These are phyloP conservation scores for Ardeotis arabs DNA, from an alignment of 2,113 vertebrate genomes.

Conservation along the genomic window DNA sequence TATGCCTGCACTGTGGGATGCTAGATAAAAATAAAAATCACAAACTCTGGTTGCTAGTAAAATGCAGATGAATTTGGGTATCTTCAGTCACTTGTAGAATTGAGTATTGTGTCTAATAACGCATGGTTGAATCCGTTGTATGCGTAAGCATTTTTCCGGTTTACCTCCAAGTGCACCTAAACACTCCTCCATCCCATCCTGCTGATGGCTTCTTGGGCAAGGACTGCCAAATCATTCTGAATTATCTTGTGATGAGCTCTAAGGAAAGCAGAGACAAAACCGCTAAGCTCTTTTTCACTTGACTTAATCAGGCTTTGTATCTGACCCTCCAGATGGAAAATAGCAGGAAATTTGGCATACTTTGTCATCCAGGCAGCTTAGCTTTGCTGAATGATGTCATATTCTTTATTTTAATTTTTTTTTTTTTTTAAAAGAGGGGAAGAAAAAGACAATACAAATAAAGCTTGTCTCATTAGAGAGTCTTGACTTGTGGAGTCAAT, in stretches of 20 bases:
- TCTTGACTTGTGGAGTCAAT: not conserved
- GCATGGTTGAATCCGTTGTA: not conserved
- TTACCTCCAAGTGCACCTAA: not conserved
- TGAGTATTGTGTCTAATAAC: not conserved
- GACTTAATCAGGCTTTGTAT: not conserved
- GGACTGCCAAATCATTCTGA: not conserved
- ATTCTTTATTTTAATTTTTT: not conserved
- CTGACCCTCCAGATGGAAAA: not conserved
- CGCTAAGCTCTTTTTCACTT: not conserved
- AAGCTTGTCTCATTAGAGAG: not conserved
- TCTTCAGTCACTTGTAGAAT: not conserved
- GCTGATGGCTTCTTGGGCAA: not conserved
- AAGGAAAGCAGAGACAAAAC: not conserved
- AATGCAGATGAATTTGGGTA: not conserved
- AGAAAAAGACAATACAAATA: not conserved
- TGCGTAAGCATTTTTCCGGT: not conserved
- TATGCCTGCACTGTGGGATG: not conserved
- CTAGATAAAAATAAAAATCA: not conserved
- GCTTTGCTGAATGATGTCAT: not conserved
- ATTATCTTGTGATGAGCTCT: not conserved
- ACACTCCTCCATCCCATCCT: not conserved
- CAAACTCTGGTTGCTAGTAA: not conserved
- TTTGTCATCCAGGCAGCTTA: not conserved
- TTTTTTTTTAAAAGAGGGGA: no score
- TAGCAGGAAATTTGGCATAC: not conserved